These are phyloP conservation scores for Diorhabda elongata DNA, from an alignment of 1,140 invertebrate genomes.

Conservation along the genomic window DNA sequence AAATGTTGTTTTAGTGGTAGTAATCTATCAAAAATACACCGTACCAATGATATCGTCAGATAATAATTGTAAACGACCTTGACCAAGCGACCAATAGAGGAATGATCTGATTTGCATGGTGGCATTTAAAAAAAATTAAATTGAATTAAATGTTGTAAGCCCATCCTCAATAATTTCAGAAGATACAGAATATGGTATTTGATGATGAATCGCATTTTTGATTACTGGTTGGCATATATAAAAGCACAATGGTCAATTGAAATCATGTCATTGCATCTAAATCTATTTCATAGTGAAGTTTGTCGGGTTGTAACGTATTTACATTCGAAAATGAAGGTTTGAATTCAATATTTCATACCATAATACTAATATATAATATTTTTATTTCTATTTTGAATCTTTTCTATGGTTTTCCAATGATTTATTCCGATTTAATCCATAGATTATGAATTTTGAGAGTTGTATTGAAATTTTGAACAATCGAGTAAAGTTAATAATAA, in stretches of 20 bases:
- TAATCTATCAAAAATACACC: too few relatives aligned
- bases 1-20: too few relatives aligned
- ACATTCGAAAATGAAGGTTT: too few relatives aligned
- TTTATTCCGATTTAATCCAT: too few relatives aligned
- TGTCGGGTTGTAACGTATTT: background rate
- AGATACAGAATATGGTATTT: background rate
- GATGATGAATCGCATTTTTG: background rate
- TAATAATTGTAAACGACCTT: background rate
- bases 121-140: background rate
- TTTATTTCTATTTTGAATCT: too few relatives aligned
- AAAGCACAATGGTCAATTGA: background rate
- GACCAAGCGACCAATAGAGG: background rate
- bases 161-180: constrained; percentile 2
- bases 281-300: background rate
- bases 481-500: too few relatives aligned
- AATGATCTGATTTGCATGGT: constrained; percentile 1
- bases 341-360: too few relatives aligned
- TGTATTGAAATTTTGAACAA: too few relatives aligned
- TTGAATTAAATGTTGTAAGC: background rate
- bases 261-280: background rate
- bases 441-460: too few relatives aligned
- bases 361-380: too few relatives aligned
- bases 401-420: too few relatives aligned
- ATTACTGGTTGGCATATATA: background rate
- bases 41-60: too few relatives aligned